Base-by-base conservation (phyloP, 2,113 vertebrate genomes). In the Eonycteris spelaea region DNA sequence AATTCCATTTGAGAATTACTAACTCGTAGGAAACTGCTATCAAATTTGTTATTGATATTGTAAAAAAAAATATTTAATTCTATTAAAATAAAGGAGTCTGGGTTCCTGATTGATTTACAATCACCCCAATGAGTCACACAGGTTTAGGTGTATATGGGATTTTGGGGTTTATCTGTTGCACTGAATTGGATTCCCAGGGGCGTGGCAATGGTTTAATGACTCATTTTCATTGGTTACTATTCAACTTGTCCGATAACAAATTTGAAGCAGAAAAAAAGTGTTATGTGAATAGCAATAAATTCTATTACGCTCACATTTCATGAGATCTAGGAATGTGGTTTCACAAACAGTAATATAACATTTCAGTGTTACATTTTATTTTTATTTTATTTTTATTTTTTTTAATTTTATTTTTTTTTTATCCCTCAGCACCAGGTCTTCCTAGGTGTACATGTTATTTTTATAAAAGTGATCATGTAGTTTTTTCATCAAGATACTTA, bases 91-190 rank as follows among this genome's bases (percentile, higher is more conserved):
- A 19, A 48, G 14, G 21, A n/a, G 4, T 6, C 30, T 83, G 30
- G 0, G 65, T 33, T 19, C 43, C 43, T 15, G 30, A 74, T 35
- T 15, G n/a, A 35, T 65, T 5, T 7, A 15, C 5, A 84, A 5
- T 35, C 4, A 15, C 6, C 12, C 5, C 3, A 57, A 28, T 38
- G 13, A 30, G 19, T 1, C 14, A 43, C 18, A 19, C 1, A 43
- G 21, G 1, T 73, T 95, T 73, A 84, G 12, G 1, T 48, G 0
- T 38, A 21, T 55, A 28, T 73, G 9, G 0, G 4, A 51, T 65
- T 88, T 71, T 55, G 10, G 4, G 1, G 1, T 35, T 70, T 77
- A 70, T 48, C 12, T 94, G 7, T 77, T 65, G 33, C 28, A 71
- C 40, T 57, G 35, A 94, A 79, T 68, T 79, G 2, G n/a, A 26